Percentiles rank a stretch among this genome's conserved stretches.
Conservation (phyloP, 30 jellyfish, hydroid and myxozoan species). For the Chironex yamaguchii region DNA sequence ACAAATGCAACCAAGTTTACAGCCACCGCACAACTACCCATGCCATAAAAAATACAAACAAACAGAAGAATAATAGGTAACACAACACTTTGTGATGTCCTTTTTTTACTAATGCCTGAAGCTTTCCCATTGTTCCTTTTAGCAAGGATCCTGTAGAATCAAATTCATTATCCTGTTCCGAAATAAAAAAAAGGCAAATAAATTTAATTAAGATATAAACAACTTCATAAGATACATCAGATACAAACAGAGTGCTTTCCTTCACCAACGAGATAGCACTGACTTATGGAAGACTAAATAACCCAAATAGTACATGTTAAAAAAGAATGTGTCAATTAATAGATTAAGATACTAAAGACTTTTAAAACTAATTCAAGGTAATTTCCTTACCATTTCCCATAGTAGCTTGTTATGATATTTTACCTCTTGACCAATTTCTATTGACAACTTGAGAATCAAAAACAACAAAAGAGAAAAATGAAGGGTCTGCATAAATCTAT, state of each 20-base stretch:
- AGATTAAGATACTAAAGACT: no score
- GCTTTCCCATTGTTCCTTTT: slow-evolving; percentile 84
- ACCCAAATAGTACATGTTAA: no score
- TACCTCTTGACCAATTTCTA: slow-evolving; percentile 97
- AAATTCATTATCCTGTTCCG: slow-evolving; percentile 87
- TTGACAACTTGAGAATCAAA: slow-evolving; percentile 77
- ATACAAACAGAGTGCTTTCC: no score
- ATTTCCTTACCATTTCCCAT: slow-evolving; percentile 80
- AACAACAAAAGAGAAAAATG: neutral
- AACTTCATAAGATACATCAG: no score
- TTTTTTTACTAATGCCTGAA: slow-evolving; percentile 63
- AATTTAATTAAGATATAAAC: no score
- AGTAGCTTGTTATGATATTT: slow-evolving; percentile 81
- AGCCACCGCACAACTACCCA: slow-evolving; percentile 88
- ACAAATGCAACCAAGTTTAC: slow-evolving; percentile 14
- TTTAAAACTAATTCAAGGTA: no score
- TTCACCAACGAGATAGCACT: no score
- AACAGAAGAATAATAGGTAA: slow-evolving; percentile 80
- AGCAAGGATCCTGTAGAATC: slow-evolving; percentile 87
- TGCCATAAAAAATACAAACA: slow-evolving; percentile 75
- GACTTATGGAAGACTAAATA: no score
- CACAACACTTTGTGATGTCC: slow-evolving; percentile 94
- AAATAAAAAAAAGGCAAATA: no score
- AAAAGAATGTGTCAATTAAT: no score
- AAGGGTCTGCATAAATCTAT: no score